Evolutionary conservation across 1,140 invertebrate genomes (phyloP).

Genomic region (Bicyclus anynana): DNA sequence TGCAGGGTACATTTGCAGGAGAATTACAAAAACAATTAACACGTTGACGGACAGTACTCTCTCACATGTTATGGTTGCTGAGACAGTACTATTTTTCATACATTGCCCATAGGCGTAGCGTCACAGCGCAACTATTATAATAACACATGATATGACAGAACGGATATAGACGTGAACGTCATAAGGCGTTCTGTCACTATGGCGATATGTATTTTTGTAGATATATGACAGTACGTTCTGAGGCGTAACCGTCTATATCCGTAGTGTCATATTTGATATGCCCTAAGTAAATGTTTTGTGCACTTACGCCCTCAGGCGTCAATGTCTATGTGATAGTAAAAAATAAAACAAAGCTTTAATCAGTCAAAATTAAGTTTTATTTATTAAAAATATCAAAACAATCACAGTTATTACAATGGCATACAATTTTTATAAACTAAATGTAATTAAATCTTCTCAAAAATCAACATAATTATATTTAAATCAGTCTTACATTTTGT

Average conservation of each 20-base stretch:
- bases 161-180: slow-evolving; percentile 3
- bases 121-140: no score
- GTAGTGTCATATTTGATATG: slow-evolving; percentile 7
- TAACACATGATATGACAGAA: no score
- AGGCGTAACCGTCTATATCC: slow-evolving; percentile 3
- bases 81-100: no score
- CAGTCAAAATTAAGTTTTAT: not conserved
- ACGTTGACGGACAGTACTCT: no score
- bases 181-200: not conserved
- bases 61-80: no score
- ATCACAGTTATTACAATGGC: not conserved
- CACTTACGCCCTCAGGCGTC: not conserved
- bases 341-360: no score
- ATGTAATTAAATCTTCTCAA: slow-evolving; percentile 5
- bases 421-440: not conserved
- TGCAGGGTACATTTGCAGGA: no score
- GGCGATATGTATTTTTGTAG: slow-evolving; percentile 1
- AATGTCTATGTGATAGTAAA: no score
- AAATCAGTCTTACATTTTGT: not conserved
- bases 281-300: not conserved
- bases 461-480: slow-evolving; percentile 1
- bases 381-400: no score
- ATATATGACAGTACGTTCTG: slow-evolving; percentile 3
- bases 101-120: no score
- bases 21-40: no score